Base-by-base conservation (phyloP, 2,888 invertebrate species). In the Eulithis testata region DNA sequence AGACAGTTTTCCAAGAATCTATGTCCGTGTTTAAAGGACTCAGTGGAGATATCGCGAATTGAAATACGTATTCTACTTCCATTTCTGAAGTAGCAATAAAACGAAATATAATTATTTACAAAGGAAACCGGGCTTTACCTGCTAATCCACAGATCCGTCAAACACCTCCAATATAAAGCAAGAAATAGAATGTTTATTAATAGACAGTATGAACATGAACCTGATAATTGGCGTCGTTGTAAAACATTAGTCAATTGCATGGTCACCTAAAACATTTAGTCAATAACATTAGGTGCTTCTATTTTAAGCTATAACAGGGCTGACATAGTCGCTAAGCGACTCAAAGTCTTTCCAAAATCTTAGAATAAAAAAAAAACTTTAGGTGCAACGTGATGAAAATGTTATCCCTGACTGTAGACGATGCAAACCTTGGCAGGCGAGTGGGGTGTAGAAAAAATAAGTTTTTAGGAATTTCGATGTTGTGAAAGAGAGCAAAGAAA, bases 121-220 rank as follows among this genome's bases (percentile, higher is more conserved):
- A 49, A 49, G 49, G 49, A 49, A 49, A 49, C 21, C 21, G 49
- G n/a, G 49, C 49, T 49, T 21, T 49, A 49, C 49, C 49, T 49
- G 49, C 21, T 21, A 49, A 49, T 49, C 49, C 49, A 49, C 21
- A 49, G 11, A 49, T 49, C 49, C 49, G 53, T 36, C 14, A 43
- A 14, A 47, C 45, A 54, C 51, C 56, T 61, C 60, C 49, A 61
- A 59, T 67, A 49, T 52, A 59, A 40, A 47, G 60, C 47, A 44
- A 63, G 61, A 56, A 61, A 64, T 62, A 68, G 68, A 70, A 70
- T 68, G 70, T 68, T 12, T 58, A 63, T 65, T 65, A 64, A 68
- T 64, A 62, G 47, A 56, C 36, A 57, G 12, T 55, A 31, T 4
- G 31, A 5, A 40, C 9, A 31, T 4, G 31, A 5, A 40, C 40